Conservation (phyloP, 2,113 vertebrate species). For the Lynx canadensis region DNA sequence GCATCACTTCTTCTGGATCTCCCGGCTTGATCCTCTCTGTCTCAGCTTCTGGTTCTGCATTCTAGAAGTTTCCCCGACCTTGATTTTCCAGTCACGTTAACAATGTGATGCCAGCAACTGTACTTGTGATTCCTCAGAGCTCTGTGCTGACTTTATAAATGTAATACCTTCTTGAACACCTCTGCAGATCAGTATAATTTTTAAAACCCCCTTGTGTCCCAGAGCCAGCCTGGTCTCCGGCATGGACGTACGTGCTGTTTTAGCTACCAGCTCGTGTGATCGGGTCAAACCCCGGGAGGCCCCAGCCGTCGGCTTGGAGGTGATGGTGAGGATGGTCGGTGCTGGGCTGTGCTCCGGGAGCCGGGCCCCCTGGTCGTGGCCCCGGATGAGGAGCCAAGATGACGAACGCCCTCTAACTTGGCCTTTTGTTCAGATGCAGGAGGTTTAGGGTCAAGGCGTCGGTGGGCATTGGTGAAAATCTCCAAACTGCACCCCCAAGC, state of each 20-base stretch:
- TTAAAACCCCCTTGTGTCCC: neutral
- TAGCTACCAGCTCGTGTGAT: too few species aligned
- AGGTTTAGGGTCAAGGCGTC: too few species aligned
- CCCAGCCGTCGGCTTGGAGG: too few species aligned
- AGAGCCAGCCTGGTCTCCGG: neutral
- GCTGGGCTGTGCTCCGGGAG: too few species aligned
- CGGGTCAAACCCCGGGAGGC: fast-evolving
- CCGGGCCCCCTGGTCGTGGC: too few species aligned
- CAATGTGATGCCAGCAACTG: neutral
- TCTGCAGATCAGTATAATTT: neutral
- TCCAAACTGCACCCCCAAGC: neutral
- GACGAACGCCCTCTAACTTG: fast-evolving
- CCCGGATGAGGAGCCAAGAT: neutral
- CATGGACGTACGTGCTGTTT: fast-evolving
- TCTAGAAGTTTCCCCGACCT: neutral
- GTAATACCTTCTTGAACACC: neutral
- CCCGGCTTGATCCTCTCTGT: neutral
- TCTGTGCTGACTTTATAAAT: neutral
- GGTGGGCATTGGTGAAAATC: too few species aligned
- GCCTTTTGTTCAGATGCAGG: neutral
- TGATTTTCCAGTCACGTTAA: neutral
- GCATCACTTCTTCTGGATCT: neutral
- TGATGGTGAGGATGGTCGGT: neutral
- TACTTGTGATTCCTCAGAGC: neutral
- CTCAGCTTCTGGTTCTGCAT: neutral